Percentiles rank a stretch among this genome's conserved stretches.
Evolutionary conservation across 2,113 vertebrate genomes (phyloP).

Genomic region (Puffinus mauretanicus): DNA sequence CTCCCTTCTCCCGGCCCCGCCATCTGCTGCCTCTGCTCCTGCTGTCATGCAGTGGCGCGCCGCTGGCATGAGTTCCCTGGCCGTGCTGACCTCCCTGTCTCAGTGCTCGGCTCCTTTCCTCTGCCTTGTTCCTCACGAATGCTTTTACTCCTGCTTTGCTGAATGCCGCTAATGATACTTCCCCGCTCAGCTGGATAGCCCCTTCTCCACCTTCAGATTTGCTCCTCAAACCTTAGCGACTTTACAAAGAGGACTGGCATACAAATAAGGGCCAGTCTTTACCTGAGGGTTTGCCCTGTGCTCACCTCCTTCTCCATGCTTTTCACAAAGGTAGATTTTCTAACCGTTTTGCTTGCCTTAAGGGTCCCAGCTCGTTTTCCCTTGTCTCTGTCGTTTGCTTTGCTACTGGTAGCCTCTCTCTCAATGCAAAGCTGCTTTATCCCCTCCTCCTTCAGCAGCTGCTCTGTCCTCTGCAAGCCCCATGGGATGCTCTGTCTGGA

Average conservation of each 20-base stretch:
- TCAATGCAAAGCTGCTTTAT: neutral
- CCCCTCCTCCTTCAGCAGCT: slow-evolving; percentile 21
- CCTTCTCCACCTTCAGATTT: neutral
- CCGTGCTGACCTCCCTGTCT: rapidly evolving
- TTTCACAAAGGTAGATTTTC: neutral
- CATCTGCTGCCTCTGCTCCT: neutral
- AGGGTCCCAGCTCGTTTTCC: neutral
- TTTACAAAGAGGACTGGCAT: neutral
- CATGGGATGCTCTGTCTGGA: slow-evolving; percentile 42
- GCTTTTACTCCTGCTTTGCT: neutral
- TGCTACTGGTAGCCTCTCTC: neutral
- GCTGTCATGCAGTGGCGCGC: neutral
- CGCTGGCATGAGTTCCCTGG: rapidly evolving
- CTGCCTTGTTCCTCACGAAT: neutral
- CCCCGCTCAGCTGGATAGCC: neutral
- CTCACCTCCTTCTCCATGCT: neutral
- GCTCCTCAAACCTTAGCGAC: neutral
- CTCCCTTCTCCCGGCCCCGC: neutral
- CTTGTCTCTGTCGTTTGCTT: neutral
- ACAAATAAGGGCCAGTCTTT: neutral
- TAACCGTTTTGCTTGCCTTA: neutral
- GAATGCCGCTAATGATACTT: neutral
- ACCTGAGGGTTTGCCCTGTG: neutral
- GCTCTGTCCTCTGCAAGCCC: neutral
- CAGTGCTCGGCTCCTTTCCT: rapidly evolving